A percentile compares a stretch with the other conserved stretches of the same genome.
Conservation (phyloP, 2,888 invertebrate species). For the Nezara viridula region DNA sequence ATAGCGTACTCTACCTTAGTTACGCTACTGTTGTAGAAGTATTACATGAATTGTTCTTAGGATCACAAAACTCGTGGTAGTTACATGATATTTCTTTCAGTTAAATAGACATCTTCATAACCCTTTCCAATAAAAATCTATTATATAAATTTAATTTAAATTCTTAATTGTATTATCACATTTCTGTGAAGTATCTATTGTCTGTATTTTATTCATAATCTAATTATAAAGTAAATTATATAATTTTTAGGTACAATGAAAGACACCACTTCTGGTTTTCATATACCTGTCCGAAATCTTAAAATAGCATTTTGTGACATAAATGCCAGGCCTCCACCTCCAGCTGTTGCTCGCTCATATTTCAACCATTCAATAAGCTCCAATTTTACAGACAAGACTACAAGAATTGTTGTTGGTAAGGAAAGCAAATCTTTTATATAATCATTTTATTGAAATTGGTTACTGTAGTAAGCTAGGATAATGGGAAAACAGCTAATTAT, state of each 20-base stretch:
- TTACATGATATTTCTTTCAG: not conserved
- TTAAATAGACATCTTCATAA: not conserved
- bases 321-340: constrained; percentile 84
- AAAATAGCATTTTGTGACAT: constrained; percentile 86
- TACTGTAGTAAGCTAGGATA: not conserved
- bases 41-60: too few species aligned
- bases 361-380: constrained; percentile 85
- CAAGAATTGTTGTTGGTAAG: constrained; percentile 73
- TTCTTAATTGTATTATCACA: not conserved
- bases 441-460: not conserved
- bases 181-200: not conserved
- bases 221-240: constrained; percentile 14
- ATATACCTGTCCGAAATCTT: constrained; percentile 81
- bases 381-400: constrained; percentile 73
- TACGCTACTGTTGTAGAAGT: too few species aligned
- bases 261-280: constrained; percentile 84
- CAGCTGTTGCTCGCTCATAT: constrained; percentile 85
- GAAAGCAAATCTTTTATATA: not conserved
- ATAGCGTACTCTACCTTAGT: too few species aligned
- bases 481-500: too few species aligned
- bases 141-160: not conserved
- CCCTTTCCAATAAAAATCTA: not conserved
- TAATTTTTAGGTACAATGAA: constrained; percentile 80
- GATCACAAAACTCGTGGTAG: too few species aligned
- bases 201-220: not conserved